phyloP scores from a whole-genome alignment of 2,797 vertebrate species.

The Erethizon dorsatum region DNA sequence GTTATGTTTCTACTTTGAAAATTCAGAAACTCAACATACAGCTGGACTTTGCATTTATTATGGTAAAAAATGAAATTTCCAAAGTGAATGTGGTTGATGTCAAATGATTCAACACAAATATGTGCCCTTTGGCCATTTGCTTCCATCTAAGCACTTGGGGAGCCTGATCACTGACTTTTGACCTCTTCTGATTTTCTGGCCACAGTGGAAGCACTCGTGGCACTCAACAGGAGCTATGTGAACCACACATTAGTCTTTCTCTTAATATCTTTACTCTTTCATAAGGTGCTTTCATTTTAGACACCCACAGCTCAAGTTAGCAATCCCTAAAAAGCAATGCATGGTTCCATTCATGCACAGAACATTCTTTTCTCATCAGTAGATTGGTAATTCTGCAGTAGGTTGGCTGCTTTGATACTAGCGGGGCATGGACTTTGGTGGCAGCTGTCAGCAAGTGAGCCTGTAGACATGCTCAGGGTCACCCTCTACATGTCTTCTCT shows the following conservation, averaged over 20 bases:
- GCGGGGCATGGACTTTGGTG: not conserved
- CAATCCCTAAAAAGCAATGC: not conserved
- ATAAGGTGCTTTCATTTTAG: not conserved
- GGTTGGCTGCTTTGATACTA: not conserved
- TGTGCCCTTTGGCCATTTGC: not conserved
- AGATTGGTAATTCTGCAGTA: not conserved
- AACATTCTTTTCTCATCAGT: not conserved
- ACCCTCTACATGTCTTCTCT: constrained; percentile 37
- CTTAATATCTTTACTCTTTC: constrained; percentile 29
- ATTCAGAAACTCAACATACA: constrained; percentile 14
- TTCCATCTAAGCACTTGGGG: not conserved
- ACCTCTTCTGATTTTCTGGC: not conserved
- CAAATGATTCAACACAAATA: not conserved
- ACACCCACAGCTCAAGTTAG: not conserved
- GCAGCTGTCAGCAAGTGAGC: not conserved
- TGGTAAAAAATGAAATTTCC: constrained; percentile 4
- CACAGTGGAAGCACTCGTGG: not conserved
- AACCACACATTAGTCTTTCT: not conserved
- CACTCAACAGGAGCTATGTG: not conserved
- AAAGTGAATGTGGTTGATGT: constrained; percentile 19
- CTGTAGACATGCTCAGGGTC: constrained; percentile 9
- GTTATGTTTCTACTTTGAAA: constrained; percentile 41
- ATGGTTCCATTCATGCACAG: not conserved
- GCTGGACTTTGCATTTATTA: constrained; percentile 34
- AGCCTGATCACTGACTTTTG: constrained; percentile 8